These are phyloP conservation scores for Neoarius graeffei DNA, from an alignment of 2,113 vertebrate species.

Conservation along the genomic window DNA sequence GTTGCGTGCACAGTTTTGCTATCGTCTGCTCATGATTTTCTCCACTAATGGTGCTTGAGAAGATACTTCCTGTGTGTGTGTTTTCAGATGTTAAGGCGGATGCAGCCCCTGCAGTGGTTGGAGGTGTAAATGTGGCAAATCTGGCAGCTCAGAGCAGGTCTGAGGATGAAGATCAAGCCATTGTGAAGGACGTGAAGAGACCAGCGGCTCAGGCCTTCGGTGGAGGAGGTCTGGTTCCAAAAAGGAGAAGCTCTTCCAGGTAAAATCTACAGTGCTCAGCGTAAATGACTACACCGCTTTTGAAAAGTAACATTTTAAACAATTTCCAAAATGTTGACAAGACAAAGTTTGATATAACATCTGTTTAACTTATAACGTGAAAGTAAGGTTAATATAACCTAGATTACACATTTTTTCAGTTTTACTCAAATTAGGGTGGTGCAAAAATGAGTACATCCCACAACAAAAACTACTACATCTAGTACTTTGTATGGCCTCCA, in stretches of 20 bases:
- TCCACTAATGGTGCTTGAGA: not conserved
- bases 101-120: constrained; percentile 68
- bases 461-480: no score
- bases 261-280: constrained; percentile 53
- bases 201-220: constrained; percentile 80
- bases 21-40: not conserved
- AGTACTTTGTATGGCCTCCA: no score
- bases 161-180: constrained; percentile 86
- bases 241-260: constrained; percentile 94
- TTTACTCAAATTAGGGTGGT: no score
- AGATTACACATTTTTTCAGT: no score
- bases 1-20: not conserved
- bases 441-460: no score
- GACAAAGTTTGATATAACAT: no score
- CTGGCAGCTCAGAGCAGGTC: constrained; percentile 82
- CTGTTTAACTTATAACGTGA: no score
- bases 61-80: not conserved
- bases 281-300: no score
- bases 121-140: constrained; percentile 76
- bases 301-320: not conserved
- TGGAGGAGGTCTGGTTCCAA: constrained; percentile 83
- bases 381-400: no score
- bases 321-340: no score
- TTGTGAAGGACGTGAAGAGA: constrained; percentile 81
- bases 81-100: constrained; percentile 71